Base-by-base conservation (phyloP, 2,888 invertebrate species). In the Ormyrus nitidulus region DNA sequence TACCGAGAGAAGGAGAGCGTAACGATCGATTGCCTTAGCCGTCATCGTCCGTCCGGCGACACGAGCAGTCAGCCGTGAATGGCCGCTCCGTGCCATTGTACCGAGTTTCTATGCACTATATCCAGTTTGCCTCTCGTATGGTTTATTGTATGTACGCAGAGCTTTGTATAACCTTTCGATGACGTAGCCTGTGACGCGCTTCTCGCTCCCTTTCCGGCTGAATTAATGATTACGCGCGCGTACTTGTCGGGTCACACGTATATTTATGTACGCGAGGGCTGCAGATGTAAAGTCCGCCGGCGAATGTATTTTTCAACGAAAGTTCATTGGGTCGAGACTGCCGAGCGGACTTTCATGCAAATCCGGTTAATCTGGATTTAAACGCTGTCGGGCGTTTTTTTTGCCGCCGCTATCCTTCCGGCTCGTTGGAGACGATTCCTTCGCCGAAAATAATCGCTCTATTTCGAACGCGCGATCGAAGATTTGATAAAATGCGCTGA, bases 181-280 rank as follows among this genome's bases (percentile, higher is more conserved):
- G 75, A 76, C 75, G 75, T 76, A 53, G 61, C 6, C 49, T 13
- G 54, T 76, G 75, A 76, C 75, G 75, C 61, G 61, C 53, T 19
- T 48, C 46, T 10, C 3, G 11, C 54, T 56, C 61, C n/a, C 19
- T 48, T 62, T 53, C n/a, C 64, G 61, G 11, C 51, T 68, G 61
- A 51, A 68, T 68, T 76, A 68, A 76, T 61, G 44, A 76, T 61
- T 46, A 46, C 62, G 49, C 61, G 19, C 13, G 53, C 19, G 49
- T 49, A 13, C 13, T 5, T 34, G 34, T 61, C 58, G 61, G 62
- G 64, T 65, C 68, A 13, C 6, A 11, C 11, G 54, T 19, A 34
- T 9, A 44, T n/a, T 10, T 7, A 19, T 8, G 44, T 54, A 7
- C 9, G 66, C 11, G 19, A 10, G 49, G 10, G 8, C 34, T 34